Base-by-base conservation (phyloP, 2,888 invertebrate species). In the Malachius bipustulatus region DNA sequence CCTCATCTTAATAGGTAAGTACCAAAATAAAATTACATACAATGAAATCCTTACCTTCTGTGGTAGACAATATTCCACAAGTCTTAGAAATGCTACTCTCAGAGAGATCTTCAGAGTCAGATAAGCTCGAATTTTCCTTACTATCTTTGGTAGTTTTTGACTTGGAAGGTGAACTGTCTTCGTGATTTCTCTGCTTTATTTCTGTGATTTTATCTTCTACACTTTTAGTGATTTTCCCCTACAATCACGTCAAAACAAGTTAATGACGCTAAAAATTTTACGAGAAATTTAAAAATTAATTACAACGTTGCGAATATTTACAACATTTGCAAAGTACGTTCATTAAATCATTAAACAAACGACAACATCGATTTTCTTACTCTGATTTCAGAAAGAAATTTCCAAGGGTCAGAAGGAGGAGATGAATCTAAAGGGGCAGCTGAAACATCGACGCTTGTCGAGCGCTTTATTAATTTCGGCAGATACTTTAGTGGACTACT, bases 121-220 rank as follows among this genome's bases (percentile, higher is more conserved):
- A 79, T 19, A 70, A 47, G 45, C 70, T 77, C 0, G 77, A 78
- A 54, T 71, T 75, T 50, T 71, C 69, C 44, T 65, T 71, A 35
- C 66, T 58, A 37, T 66, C 57, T 39, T 59, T 56, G 50, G 65
- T 69, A 28, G 65, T 65, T 48, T 64, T 68, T 24, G 36, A 34
- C 35, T 42, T 46, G 2, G 36, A 39, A 0, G 57, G 57, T 0
- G 57, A 55, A 13, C 52, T 51, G 28, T 59, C 60, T n/a, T 52
- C 55, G 29, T 49, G 47, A 34, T 54, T 57, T 38, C 60, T 48
- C 2, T 56, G 44, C 47, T 80, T 78, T 37, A 75, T 75, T 50
- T 74, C 73, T 6, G 75, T 77, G 37, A 81, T 66, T 63, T 79
- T 82, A 41, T 81, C 82, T 54, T 82, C 82, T 31, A 82, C 80